Evolutionary conservation across 2,113 vertebrate genomes (phyloP).

Genomic region (Pongo pygmaeus): DNA sequence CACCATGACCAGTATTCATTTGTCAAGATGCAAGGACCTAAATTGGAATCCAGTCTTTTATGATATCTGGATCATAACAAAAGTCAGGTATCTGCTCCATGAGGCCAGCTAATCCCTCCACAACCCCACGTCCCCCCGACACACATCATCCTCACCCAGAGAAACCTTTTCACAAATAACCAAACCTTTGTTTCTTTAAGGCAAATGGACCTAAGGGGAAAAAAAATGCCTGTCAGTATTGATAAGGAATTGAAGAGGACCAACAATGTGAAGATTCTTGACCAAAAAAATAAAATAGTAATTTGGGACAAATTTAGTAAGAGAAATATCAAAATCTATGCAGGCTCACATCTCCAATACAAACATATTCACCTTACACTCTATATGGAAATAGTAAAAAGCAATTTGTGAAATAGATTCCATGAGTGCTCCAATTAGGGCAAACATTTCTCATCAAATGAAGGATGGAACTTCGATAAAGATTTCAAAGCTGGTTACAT

Average conservation of each 20-base stretch:
- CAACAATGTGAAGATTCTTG: background rate
- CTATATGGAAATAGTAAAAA: slow-evolving; percentile 23
- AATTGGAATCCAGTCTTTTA: background rate
- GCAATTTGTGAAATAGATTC: background rate
- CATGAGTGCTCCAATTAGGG: background rate
- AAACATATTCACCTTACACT: background rate
- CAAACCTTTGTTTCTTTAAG: background rate
- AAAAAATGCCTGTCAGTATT: background rate
- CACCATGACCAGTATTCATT: background rate
- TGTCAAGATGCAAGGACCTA: background rate
- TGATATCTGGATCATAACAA: background rate
- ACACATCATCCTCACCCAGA: background rate
- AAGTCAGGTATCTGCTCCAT: background rate
- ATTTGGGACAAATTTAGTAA: background rate
- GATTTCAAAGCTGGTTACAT: background rate
- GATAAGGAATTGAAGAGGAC: background rate
- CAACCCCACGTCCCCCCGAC: accelerated
- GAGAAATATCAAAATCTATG: background rate
- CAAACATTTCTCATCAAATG: background rate
- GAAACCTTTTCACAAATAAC: background rate
- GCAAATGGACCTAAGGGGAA: accelerated
- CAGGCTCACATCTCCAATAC: background rate
- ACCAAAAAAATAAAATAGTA: background rate
- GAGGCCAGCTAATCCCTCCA: background rate
- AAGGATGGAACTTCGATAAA: background rate